These are phyloP conservation scores for Phocides pigmalion DNA, from an alignment of 1,140 invertebrate species.

Conservation along the genomic window DNA sequence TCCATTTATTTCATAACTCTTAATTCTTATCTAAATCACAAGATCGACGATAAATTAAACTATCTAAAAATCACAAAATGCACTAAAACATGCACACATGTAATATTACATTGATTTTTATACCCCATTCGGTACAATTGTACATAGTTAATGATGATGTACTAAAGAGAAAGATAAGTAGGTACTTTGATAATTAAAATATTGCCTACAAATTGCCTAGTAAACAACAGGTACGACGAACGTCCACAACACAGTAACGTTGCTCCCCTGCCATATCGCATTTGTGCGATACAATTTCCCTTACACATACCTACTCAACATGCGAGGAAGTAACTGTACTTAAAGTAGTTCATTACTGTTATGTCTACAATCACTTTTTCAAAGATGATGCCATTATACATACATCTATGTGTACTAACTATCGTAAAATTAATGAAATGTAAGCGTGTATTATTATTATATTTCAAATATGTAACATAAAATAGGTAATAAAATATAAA, in stretches of 20 bases:
- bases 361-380: slow-evolving; percentile 58
- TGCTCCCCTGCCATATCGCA: slow-evolving; percentile 48
- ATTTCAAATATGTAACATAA: slow-evolving; percentile 27
- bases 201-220: slow-evolving; percentile 72
- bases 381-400: slow-evolving; percentile 39
- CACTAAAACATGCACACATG: slow-evolving; percentile 83
- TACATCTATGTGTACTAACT: slow-evolving; percentile 37
- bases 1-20: slow-evolving; percentile 66
- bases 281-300: slow-evolving; percentile 53
- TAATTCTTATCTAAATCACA: slow-evolving; percentile 81
- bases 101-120: slow-evolving; percentile 78
- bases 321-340: slow-evolving; percentile 73
- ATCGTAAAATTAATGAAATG: slow-evolving; percentile 38
- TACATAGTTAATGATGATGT: slow-evolving; percentile 61
- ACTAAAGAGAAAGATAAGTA: slow-evolving; percentile 62
- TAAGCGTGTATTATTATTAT: slow-evolving; percentile 35
- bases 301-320: slow-evolving; percentile 54
- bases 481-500: slow-evolving; percentile 31
- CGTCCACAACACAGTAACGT: slow-evolving; percentile 39
- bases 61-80: slow-evolving; percentile 84
- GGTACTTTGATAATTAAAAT: slow-evolving; percentile 58
- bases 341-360: slow-evolving; percentile 56
- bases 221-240: slow-evolving; percentile 50
- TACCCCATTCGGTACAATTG: slow-evolving; percentile 77
- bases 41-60: slow-evolving; percentile 82